Evolutionary conservation across 64 coral and sea anemone species (phyloP), one percentile per base, ranked within the genome.

Genomic region (Hydrozoanthus tunicans): DNA sequence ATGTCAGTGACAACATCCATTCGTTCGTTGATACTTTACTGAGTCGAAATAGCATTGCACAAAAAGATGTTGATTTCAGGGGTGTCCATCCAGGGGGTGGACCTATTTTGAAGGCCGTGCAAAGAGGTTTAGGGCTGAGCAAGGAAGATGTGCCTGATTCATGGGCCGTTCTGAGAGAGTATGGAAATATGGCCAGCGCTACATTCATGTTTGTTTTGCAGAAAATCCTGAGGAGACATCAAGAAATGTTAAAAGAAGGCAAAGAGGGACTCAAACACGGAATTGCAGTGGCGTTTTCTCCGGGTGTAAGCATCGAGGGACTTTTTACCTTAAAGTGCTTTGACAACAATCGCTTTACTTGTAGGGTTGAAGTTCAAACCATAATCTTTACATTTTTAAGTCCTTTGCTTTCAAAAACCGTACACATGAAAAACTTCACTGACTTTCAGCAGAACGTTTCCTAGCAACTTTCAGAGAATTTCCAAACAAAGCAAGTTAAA

Each of bases 281-380:
- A 58, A 7, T 60, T 17, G 78, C 78, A 3, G 57, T 80, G 58
- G 57, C 78, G 5, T 80, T 80, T 53, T 80, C 57, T 8, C 78
- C 78, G 9, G 78, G 78, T 58, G 78, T 80, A 5, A 80, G 78
- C 78, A 80, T 80, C 59, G 78, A 80, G 25, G 78, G 78, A 24
- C 78, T 80, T 60, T 80, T 60, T 80, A 80, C 59, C 23, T 80
- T 54, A 60, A 80, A 24, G 15, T 80, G 56, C 17, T 60, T 13
- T 80, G 54, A 80, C 32, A 43, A 43, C 32, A 43, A 43, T 43
- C 32, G 32, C 32, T 20, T 20, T 20, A 20, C 20, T 20, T 20
- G 20, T 20, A 20, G 20, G 20, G 20, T 20, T 20, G 20, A 20
- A 20, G 20, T 20, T 20, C 20, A 20, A 20, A 20, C 20, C 20